Base-by-base conservation (phyloP, 2,113 vertebrate genomes). In the Nyctibius bracteatus region DNA sequence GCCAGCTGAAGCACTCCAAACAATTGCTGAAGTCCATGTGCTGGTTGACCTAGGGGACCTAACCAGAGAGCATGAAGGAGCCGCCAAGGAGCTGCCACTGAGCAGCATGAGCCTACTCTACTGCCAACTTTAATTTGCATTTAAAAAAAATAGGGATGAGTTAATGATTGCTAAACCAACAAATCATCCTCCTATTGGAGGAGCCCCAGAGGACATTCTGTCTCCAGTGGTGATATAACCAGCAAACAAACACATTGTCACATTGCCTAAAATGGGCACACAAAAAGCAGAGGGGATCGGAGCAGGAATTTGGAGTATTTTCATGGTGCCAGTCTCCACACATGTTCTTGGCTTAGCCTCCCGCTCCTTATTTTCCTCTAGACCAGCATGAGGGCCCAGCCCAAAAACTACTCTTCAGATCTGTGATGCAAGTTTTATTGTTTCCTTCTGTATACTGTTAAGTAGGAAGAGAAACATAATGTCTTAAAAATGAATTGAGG, bases 81-180 rank as follows among this genome's bases (percentile, higher is more conserved):
- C 75, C 90, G 93, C 90, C 92, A 94, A 92, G 59, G 51, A 94
- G 65, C 86, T 92, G 90, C 86, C 94, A 91, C 74, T 31, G 43
- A 93, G 63, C 88, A 95, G 93, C 90, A 57, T 86, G 90, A 94
- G 68, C 68, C 91, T 90, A 52, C 83, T 92, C 39, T 86, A 59
- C 75, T 92, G 92, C 82, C 21, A 21, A 20, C 22, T 86, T 81
- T 39, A 92, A 96, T 95, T 93, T 88, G 63, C 0, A 0, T 86
- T 61, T 1, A 68, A 87, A 92, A 41, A 77, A 65, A 96, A 94
- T 35, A 84, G 41, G 80, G 80, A 88, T 89, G 94, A 93, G 77
- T 94, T 93, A 95, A 93, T 91, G 90, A 92, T 91, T 96, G 90
- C 92, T 93, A 96, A 95, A 96, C 86, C 83, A 97, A 96, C 94